These are phyloP conservation scores for Dendrolimus houi DNA, from an alignment of 2,888 invertebrate species.

Conservation along the genomic window DNA sequence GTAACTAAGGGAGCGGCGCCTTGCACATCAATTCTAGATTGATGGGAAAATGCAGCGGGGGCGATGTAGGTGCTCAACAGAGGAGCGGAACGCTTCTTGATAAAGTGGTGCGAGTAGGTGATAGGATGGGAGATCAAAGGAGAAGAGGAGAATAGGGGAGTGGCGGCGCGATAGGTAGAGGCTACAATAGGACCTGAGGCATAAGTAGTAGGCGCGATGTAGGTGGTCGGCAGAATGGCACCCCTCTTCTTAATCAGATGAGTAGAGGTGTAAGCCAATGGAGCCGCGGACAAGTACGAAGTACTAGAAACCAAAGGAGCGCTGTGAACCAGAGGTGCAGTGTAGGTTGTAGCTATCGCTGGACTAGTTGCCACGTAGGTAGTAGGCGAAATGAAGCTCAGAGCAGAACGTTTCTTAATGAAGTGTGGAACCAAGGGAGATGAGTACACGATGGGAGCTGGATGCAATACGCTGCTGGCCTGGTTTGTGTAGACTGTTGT, in stretches of 20 bases:
- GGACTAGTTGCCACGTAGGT: conserved; percentile 16
- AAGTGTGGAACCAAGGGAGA: conserved; percentile 35
- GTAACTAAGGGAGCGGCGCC: conserved; percentile 26
- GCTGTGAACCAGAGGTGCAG: conserved; percentile 11
- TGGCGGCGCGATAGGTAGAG: conserved; percentile 30
- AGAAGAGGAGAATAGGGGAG: conserved; percentile 32
- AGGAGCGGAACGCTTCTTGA: conserved; percentile 44
- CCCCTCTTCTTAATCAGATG: conserved; percentile 34
- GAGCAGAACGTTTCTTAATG: conserved; percentile 38
- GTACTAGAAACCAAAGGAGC: conserved; percentile 5
- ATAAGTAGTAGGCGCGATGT: conserved; percentile 10
- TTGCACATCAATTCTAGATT: conserved; percentile 36
- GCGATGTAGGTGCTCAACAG: conserved; percentile 28
- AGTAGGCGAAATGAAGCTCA: conserved; percentile 19
- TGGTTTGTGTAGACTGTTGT: conserved; percentile 47
- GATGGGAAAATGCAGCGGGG: conserved; percentile 34
- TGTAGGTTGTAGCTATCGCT: conserved; percentile 10
- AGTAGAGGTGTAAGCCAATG: conserved; percentile 25
- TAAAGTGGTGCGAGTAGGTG: conserved; percentile 30
- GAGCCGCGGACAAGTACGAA: conserved; percentile 11
- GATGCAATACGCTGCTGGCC: conserved; percentile 62
- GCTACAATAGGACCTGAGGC: conserved; percentile 28
- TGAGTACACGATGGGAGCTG: conserved; percentile 45
- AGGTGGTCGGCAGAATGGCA: conserved; percentile 10
- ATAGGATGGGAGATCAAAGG: conserved; percentile 34